Evolutionary conservation across 2,797 vertebrate species (phyloP), one percentile per base, ranked within the genome.

Genomic region (Nannoperca australis): DNA sequence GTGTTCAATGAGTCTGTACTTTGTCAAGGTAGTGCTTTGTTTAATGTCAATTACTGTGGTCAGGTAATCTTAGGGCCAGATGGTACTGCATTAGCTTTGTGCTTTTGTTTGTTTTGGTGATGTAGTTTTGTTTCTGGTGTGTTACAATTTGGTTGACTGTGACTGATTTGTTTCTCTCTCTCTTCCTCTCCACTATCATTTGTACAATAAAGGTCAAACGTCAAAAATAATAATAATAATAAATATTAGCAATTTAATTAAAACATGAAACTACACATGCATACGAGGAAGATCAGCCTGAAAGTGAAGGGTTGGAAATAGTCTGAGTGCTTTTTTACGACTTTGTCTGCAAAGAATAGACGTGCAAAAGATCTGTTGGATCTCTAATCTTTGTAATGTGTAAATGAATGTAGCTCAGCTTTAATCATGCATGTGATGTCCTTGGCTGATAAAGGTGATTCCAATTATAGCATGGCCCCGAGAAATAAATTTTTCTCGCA

Each of bases 361-460:
- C 22, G 42, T 27, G 22, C 30, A 49, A 20, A 44, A 20, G 13
- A 27, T 18, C 55, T 9, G 7, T 38, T 30, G n/a, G 30, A 7
- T 11, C 6, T 36, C 14, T 7, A 38, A 47, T 59, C 20, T 67
- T 58, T 61, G n/a, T 56, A 44, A 44, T 51, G 70, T 63, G 54
- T 36, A 63, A 58, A 62, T 68, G 40, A 63, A 65, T 55, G 27
- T 27, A 44, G 59, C 36, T 68, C 53, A 55, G 20, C 50, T 59
- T 40, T 22, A 65, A 45, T 70, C 60, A 61, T 61, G 36, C n/a
- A 47, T 73, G 36, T 69, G 38, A 64, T 82, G 60, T 68, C 53
- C 64, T 73, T 76, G 78, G 45, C 54, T 62, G 62, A 62, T 70
- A 62, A 54, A 70, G 56, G 32, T 63, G 47, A 67, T 59, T 64